Conservation (phyloP, 2,113 vertebrate genomes). For the Colossoma macropomum region DNA sequence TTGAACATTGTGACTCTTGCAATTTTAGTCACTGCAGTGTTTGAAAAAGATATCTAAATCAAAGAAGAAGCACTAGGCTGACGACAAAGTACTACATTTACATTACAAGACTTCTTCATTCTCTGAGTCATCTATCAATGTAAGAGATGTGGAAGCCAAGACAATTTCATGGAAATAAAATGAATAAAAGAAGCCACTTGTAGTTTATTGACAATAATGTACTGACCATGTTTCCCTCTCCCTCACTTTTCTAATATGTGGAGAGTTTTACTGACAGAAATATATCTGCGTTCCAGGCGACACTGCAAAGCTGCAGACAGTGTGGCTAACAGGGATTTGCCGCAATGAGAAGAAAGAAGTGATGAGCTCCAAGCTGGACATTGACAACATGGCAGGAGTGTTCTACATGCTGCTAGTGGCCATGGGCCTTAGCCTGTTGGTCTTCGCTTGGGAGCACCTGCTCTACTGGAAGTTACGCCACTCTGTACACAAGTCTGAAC, state of each 20-base stretch:
- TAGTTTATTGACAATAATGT: neutral
- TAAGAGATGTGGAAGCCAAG: neutral
- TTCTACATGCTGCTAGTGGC: constrained; percentile 99
- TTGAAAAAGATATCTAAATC: neutral
- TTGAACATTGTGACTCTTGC: neutral
- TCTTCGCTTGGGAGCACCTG: constrained; percentile 96
- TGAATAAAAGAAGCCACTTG: neutral
- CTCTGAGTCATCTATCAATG: no score
- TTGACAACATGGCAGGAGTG: constrained; percentile 98
- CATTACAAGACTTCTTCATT: no score
- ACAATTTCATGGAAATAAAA: neutral
- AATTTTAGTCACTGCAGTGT: neutral
- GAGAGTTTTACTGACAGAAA: constrained; percentile 22
- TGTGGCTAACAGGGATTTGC: constrained; percentile 97
- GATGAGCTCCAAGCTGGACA: constrained; percentile 98
- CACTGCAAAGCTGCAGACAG: constrained; percentile 95
- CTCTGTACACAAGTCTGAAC: constrained; percentile 83
- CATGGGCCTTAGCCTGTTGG: constrained; percentile 95
- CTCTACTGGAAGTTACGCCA: constrained; percentile 96
- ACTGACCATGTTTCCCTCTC: neutral
- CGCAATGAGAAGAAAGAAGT: constrained; percentile 98
- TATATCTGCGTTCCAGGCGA: constrained; percentile 80
- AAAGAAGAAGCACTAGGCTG: neutral
- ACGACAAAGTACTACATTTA: no score
- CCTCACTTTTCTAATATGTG: neutral